Conservation (phyloP, 1,140 invertebrate genomes). For the Zaprionus capensis region DNA sequence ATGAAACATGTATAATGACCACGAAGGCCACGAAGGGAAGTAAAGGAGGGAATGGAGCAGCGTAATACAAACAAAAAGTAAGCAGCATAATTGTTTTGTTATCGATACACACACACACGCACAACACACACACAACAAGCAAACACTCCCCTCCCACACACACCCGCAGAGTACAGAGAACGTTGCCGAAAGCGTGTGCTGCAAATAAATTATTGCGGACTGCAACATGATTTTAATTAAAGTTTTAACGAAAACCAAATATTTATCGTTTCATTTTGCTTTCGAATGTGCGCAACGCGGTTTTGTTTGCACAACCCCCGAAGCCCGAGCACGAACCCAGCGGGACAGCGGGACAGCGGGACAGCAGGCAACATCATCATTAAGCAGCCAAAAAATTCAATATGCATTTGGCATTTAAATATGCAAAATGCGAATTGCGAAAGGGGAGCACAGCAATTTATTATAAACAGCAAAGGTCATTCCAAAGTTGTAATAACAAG, state of each 20-base stretch:
- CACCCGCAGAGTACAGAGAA: slow-evolving; percentile 11
- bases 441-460: slow-evolving; percentile 53
- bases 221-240: slow-evolving; percentile 79
- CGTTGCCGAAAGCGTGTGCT: slow-evolving; percentile 36
- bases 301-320: slow-evolving; percentile 45
- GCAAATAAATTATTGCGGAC: slow-evolving; percentile 78
- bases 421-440: slow-evolving; percentile 54
- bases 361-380: slow-evolving; percentile 51
- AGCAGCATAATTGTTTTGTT: slow-evolving; percentile 79
- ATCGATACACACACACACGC: slow-evolving; percentile 56
- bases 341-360: not conserved
- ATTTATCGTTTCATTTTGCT: slow-evolving; percentile 82
- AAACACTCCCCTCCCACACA: not conserved
- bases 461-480: slow-evolving; percentile 70
- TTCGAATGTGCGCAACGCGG: slow-evolving; percentile 68
- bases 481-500: slow-evolving; percentile 64
- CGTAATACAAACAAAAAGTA: slow-evolving; percentile 61
- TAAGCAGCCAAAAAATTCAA: slow-evolving; percentile 65
- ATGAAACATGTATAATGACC: slow-evolving; percentile 65
- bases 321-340: not conserved
- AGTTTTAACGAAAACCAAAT: slow-evolving; percentile 82
- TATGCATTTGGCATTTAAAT: slow-evolving; percentile 66
- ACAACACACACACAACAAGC: slow-evolving; percentile 12
- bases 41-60: slow-evolving; percentile 13
- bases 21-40: slow-evolving; percentile 30